phyloP scores from a whole-genome alignment of 1,140 invertebrate species.

The Anastrepha obliqua region DNA sequence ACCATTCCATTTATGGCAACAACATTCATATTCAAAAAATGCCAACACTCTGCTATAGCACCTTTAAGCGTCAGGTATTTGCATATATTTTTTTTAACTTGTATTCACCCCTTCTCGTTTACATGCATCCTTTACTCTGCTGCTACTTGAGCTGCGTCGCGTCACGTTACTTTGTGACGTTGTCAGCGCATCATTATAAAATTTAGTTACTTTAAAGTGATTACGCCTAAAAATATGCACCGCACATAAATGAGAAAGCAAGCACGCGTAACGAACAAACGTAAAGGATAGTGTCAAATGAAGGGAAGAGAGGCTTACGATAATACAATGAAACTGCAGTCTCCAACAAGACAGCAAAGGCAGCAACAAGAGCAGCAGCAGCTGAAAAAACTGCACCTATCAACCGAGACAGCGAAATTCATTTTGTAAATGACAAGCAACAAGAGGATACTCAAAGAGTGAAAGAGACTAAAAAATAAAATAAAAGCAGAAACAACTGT shows the following conservation, averaged over 20 bases:
- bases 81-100: not conserved
- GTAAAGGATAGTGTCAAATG: no score
- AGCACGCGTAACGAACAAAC: not conserved
- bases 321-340: not conserved
- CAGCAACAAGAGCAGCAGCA: not conserved
- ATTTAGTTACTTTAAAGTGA: conserved; percentile 37
- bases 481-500: not conserved
- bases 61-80: not conserved
- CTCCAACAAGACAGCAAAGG: no score
- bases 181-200: not conserved
- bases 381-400: not conserved
- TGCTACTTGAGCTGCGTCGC: not conserved
- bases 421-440: conserved; percentile 42
- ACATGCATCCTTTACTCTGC: not conserved
- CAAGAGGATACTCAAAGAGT: not conserved
- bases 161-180: not conserved
- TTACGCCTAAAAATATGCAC: conserved; percentile 40
- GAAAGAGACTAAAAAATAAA: not conserved
- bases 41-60: not conserved
- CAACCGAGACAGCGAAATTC: not conserved
- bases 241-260: not conserved
- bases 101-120: not conserved
- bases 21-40: conserved; percentile 4
- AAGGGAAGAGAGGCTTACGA: no score
- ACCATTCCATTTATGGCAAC: not conserved